Conservation (phyloP, 2,888 invertebrate species). For the Hedya salicella region DNA sequence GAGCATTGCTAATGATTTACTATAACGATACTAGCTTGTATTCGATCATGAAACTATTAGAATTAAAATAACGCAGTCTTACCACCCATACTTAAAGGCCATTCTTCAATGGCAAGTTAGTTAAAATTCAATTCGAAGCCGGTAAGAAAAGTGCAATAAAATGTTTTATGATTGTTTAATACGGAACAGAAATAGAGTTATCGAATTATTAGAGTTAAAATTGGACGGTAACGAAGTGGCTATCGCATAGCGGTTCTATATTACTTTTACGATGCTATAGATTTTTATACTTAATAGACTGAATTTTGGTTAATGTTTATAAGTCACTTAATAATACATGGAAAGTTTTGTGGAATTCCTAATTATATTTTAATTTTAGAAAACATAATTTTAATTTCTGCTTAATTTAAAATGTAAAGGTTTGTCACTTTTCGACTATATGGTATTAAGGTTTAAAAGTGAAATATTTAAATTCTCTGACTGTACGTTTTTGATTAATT, state of each 20-base stretch:
- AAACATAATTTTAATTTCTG: no score
- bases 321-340: no score
- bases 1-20: constrained; percentile 50
- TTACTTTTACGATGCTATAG: constrained; percentile 4
- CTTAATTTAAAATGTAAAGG: no score
- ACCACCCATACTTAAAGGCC: background rate
- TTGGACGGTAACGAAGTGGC: constrained; percentile 5
- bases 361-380: no score
- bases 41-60: constrained; percentile 12
- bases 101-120: background rate
- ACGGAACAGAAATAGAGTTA: constrained; percentile 32
- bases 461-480: no score
- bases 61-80: background rate
- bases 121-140: constrained; percentile 35
- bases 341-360: no score
- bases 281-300: background rate
- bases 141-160: constrained; percentile 41
- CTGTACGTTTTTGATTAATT: no score
- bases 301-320: no score
- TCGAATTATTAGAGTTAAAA: constrained; percentile 27
- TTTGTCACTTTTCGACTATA: no score
- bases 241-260: constrained; percentile 7
- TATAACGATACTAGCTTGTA: constrained; percentile 42
- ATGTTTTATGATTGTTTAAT: constrained; percentile 40
- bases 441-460: no score